These are phyloP conservation scores for Odontocerum albicorne DNA, from an alignment of 2,888 invertebrate species.

Conservation along the genomic window DNA sequence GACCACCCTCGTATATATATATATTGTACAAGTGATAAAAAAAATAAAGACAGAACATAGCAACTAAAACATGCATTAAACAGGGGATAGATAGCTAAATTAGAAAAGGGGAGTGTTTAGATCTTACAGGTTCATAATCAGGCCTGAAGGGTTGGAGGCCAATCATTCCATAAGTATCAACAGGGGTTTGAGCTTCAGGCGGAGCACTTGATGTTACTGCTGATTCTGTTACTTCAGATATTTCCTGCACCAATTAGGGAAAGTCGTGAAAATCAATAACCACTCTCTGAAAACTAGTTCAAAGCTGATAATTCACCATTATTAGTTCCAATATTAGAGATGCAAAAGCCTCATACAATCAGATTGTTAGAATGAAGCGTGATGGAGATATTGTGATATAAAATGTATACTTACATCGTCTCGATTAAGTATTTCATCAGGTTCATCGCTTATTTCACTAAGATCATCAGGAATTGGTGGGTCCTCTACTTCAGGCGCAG, in stretches of 20 bases:
- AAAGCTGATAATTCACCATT: constrained; percentile 1
- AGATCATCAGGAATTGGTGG: constrained; percentile 68
- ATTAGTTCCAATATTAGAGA: constrained; percentile 7
- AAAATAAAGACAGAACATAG: not conserved
- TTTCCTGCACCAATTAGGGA: constrained; percentile 36
- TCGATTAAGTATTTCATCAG: constrained; percentile 82
- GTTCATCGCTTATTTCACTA: constrained; percentile 88
- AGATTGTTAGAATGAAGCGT: constrained; percentile 14
- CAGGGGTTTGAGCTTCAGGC: constrained; percentile 21
- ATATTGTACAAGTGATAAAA: too few species aligned
- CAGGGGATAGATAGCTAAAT: not conserved
- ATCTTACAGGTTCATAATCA: constrained; percentile 36
- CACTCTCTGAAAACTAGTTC: constrained; percentile 2
- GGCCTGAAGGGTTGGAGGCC: constrained; percentile 35
- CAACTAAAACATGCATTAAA: not conserved
- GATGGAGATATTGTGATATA: constrained; percentile 2
- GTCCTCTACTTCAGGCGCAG: constrained; percentile 52
- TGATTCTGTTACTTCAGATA: constrained; percentile 37
- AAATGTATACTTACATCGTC: constrained; percentile 60
- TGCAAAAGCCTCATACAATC: not conserved
- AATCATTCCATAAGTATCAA: constrained; percentile 33
- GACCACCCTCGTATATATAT: too few species aligned
- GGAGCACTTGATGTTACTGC: constrained; percentile 20
- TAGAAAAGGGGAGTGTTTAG: constrained; percentile 1
- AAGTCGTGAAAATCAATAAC: constrained; percentile 18